Evolutionary conservation across 2,113 vertebrate genomes (phyloP), one percentile per base, ranked within the genome.

Genomic region (Sylvia atricapilla): DNA sequence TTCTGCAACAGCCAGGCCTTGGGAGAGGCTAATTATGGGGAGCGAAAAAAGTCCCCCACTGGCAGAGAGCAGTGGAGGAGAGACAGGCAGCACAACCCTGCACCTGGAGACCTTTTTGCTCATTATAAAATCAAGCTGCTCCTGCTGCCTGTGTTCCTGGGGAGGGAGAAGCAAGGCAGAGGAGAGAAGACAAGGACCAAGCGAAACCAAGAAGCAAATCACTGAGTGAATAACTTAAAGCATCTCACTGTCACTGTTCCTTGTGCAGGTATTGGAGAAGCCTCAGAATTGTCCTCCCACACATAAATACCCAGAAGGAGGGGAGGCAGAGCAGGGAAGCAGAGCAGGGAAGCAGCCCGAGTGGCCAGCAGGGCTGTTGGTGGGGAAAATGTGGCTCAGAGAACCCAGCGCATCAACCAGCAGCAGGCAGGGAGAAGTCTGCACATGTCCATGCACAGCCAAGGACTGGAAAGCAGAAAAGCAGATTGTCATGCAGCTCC

Each of bases 1-100:
- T 91, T 73, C 81, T 39, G 89, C 90, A 63, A 81, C 68, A 74
- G 27, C 0, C 0, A 67, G 74, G n/a, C 85, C 75, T 63, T 50
- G 85, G 85, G 78, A 88, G 47, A 78, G 52, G 82, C 47, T 80
- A 83, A 94, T 94, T 70, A 52, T 25, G 68, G 72, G 88, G 46
- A 60, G 44, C 0, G 3, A 83, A 73, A 49, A 35, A 20, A 91
- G 73, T 87, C 69, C 83, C 59, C 27, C 62, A 28, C 89, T 55
- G 56, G 74, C 85, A 84, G 35, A 50, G 59, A 92, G 68, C 46
- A 15, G 72, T 4, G 39, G 27, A 56, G 47, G 59, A 75, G n/a
- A 83, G 73, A 52, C 66, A 73, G 37, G 16, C 0, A 93, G 63
- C 68, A 88, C 47, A 86, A 33, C 62, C 55, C 72, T 41, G 60